These are phyloP conservation scores for Crepidodera aurea DNA, from an alignment of 2,888 invertebrate genomes.

Conservation along the genomic window DNA sequence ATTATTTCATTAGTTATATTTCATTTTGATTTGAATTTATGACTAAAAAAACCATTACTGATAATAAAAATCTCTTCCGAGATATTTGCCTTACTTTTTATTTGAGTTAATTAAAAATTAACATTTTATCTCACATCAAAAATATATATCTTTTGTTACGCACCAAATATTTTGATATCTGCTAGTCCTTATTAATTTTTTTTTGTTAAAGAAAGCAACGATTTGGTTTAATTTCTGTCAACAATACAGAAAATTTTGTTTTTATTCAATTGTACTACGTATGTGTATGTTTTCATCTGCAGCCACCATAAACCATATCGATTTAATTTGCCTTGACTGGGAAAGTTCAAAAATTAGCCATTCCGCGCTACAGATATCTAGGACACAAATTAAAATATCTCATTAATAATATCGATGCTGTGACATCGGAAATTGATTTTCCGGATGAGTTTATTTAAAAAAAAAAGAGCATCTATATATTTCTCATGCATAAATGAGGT, in stretches of 20 bases:
- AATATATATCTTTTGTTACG: slow-evolving; percentile 18
- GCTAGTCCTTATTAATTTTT: background rate
- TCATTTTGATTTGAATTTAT: no score
- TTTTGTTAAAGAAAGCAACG: slow-evolving; percentile 23
- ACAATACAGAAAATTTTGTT: slow-evolving; percentile 23
- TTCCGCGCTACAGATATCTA: slow-evolving; percentile 9
- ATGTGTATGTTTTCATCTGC: slow-evolving; percentile 19
- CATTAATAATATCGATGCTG: slow-evolving; percentile 1
- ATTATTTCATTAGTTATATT: no score
- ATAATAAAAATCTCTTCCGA: no score
- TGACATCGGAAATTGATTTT: slow-evolving; percentile 5
- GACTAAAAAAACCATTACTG: no score
- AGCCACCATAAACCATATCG: slow-evolving; percentile 27
- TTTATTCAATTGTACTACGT: slow-evolving; percentile 16
- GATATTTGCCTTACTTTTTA: no score
- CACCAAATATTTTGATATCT: slow-evolving; percentile 23
- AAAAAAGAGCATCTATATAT: no score
- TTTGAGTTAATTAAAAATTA: slow-evolving; percentile 16
- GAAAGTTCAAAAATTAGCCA: slow-evolving; percentile 26
- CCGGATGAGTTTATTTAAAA: background rate
- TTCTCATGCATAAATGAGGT: no score
- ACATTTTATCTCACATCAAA: slow-evolving; percentile 19
- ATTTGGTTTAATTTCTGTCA: slow-evolving; percentile 19
- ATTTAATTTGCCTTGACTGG: slow-evolving; percentile 32
- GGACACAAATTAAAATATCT: slow-evolving; percentile 11